These are phyloP conservation scores for Gymnoscopelus braueri DNA, from an alignment of 2,797 vertebrate species.

Conservation along the genomic window DNA sequence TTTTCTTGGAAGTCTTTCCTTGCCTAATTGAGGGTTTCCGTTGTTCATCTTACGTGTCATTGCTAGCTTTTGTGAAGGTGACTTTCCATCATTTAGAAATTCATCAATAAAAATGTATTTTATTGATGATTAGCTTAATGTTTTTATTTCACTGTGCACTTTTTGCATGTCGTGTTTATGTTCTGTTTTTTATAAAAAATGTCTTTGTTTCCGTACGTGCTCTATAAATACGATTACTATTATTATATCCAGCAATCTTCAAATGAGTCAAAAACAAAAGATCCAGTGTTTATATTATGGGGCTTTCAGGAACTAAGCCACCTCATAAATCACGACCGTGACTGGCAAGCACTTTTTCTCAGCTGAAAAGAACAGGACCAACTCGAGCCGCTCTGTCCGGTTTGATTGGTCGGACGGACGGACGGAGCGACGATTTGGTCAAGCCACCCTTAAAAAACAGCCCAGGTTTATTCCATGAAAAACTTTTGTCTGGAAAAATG, in stretches of 20 bases:
- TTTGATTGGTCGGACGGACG: not conserved
- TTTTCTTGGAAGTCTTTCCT: too few relatives aligned
- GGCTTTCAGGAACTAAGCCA: slow-evolving; percentile 32
- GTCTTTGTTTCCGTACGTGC: too few relatives aligned
- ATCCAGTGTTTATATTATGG: slow-evolving; percentile 33
- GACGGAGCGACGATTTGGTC: slow-evolving; percentile 32
- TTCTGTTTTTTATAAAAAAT: too few relatives aligned
- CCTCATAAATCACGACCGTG: slow-evolving; percentile 45
- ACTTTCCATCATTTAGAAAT: too few relatives aligned
- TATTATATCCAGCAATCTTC: slow-evolving; percentile 33
- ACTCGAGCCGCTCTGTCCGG: slow-evolving; percentile 6
- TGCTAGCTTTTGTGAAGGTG: too few relatives aligned
- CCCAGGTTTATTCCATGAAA: slow-evolving; percentile 68
- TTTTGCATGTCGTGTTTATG: too few relatives aligned
- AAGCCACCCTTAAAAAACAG: slow-evolving; percentile 45
- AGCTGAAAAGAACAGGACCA: slow-evolving; percentile 26
- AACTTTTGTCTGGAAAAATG: slow-evolving; percentile 76
- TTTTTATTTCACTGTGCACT: too few relatives aligned
- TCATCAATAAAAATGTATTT: too few relatives aligned
- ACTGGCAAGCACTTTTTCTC: slow-evolving; percentile 6
- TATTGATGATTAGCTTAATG: too few relatives aligned
- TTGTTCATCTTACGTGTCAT: too few relatives aligned
- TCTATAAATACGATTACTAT: too few relatives aligned
- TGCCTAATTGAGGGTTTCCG: too few relatives aligned
- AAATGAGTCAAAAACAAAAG: slow-evolving; percentile 18